These are phyloP conservation scores for Ceratothoa steindachneri DNA, from an alignment of 2,888 invertebrate species.

Conservation along the genomic window DNA sequence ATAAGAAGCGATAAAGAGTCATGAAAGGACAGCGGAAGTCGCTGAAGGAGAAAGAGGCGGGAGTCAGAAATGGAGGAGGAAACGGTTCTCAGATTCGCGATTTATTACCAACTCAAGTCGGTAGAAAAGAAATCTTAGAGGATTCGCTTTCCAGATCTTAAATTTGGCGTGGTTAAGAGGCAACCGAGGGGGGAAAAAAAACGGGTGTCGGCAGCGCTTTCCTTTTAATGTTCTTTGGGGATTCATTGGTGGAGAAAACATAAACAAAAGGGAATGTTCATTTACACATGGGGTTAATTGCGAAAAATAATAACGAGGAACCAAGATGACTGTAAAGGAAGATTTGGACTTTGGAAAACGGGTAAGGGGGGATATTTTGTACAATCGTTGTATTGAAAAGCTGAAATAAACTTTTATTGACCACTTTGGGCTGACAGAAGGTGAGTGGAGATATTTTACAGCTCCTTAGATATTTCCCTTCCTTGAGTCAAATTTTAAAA, in stretches of 20 bases:
- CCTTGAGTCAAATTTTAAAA: too few relatives aligned
- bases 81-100: slow-evolving; percentile 12
- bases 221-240: neutral
- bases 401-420: neutral
- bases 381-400: neutral
- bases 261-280: neutral
- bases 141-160: neutral
- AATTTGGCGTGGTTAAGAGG: neutral
- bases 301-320: neutral
- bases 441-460: too few relatives aligned
- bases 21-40: slow-evolving; percentile 13
- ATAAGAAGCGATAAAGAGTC: slow-evolving; percentile 14
- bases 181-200: neutral
- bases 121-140: neutral
- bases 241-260: slow-evolving; percentile 6
- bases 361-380: neutral
- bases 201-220: neutral
- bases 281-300: neutral
- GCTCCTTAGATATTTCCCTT: too few relatives aligned
- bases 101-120: neutral
- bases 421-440: too few relatives aligned
- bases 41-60: slow-evolving; percentile 10
- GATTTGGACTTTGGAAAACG: neutral
- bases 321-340: neutral
- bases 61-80: slow-evolving; percentile 9